Evolutionary conservation across 1,140 invertebrate genomes (phyloP).

Genomic region (Dryas iulia): DNA sequence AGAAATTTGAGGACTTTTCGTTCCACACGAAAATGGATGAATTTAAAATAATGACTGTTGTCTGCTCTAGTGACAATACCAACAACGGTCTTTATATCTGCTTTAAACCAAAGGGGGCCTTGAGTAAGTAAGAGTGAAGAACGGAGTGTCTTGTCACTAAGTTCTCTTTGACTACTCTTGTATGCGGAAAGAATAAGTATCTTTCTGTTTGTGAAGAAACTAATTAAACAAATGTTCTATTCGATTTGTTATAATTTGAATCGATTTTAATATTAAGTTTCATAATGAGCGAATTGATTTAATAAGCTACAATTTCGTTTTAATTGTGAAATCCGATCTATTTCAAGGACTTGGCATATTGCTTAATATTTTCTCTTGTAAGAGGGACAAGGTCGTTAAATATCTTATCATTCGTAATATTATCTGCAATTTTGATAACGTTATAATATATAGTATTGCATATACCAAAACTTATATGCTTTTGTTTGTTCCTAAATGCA

Average conservation of each 20-base stretch:
- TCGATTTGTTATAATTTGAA: background rate
- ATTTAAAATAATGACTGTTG: too few species aligned
- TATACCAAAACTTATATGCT: background rate
- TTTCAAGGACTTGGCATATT: slow-evolving; percentile 31
- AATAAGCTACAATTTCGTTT: background rate
- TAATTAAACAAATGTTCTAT: too few species aligned
- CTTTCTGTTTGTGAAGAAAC: too few species aligned
- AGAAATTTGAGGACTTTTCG: too few species aligned
- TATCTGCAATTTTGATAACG: slow-evolving; percentile 4
- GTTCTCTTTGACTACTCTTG: too few species aligned
- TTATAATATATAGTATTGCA: background rate
- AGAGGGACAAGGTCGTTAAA: slow-evolving; percentile 33
- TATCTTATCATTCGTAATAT: slow-evolving; percentile 26
- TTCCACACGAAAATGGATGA: too few species aligned
- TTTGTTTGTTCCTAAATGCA: background rate
- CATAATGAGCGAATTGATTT: background rate
- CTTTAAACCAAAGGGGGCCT: too few species aligned
- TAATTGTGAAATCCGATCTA: background rate
- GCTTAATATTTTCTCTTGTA: slow-evolving; percentile 20
- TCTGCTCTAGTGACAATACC: too few species aligned
- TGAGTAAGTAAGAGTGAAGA: too few species aligned
- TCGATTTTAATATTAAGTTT: background rate
- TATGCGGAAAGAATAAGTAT: too few species aligned
- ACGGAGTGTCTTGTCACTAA: too few species aligned
- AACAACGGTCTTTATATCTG: too few species aligned